Percentiles rank a stretch among this genome's conserved stretches.
phyloP scores from a whole-genome alignment of 2,113 vertebrate species.

The Rhodinocichla rosea region DNA sequence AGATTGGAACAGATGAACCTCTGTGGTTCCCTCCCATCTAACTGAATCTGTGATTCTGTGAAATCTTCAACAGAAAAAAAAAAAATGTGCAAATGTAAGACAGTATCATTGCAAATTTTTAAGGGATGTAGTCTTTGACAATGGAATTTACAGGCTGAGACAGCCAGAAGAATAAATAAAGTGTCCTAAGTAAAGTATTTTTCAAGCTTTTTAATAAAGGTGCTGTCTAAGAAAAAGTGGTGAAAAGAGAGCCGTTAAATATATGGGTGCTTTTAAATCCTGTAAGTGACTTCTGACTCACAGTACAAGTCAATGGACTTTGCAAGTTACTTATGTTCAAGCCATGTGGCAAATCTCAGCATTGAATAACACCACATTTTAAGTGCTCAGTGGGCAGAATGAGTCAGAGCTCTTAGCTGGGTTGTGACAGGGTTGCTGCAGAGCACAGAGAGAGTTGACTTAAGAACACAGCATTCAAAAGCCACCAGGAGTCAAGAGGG shows the following conservation, averaged over 20 bases:
- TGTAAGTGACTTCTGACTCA: slow-evolving; percentile 8
- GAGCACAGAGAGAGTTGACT: background rate
- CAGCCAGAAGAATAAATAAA: background rate
- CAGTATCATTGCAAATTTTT: background rate
- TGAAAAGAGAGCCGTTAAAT: slow-evolving; percentile 2
- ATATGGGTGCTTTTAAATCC: slow-evolving; percentile 6
- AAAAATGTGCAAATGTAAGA: background rate
- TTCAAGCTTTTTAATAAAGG: background rate
- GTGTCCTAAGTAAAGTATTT: background rate
- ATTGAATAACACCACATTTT: background rate
- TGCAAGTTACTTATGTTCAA: background rate
- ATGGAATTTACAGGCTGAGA: background rate
- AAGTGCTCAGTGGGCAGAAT: background rate
- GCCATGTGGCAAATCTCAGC: background rate
- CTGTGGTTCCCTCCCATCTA: too few species aligned
- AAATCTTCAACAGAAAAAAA: background rate
- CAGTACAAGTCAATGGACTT: background rate
- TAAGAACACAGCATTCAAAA: background rate
- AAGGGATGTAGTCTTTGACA: accelerated
- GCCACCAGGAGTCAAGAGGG: background rate
- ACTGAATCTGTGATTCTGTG: background rate
- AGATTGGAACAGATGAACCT: background rate
- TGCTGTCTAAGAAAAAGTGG: background rate
- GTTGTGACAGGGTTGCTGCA: background rate
- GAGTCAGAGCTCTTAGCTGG: background rate